Percentiles rank a stretch among this genome's conserved stretches.
Conservation (phyloP, 2,113 vertebrate genomes). For the Sprattus sprattus region DNA sequence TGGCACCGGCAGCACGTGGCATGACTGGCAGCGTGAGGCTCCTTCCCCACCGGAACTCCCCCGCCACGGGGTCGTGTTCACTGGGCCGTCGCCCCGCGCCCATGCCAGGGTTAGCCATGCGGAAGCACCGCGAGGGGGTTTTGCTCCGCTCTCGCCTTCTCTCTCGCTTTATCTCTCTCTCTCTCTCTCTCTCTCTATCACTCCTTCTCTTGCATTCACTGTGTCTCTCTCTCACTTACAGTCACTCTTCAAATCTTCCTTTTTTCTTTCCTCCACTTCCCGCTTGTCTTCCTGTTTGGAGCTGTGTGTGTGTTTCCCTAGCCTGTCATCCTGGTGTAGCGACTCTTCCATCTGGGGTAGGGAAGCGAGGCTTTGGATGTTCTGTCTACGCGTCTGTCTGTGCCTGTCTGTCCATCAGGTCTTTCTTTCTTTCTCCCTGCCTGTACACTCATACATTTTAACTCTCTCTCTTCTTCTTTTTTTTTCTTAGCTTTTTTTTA, state of each 20-base stretch:
- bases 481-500: neutral
- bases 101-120: conserved; percentile 37
- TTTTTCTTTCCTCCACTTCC: conserved; percentile 24
- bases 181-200: conserved; percentile 36
- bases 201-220: conserved; percentile 48
- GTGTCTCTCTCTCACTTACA: neutral
- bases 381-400: neutral
- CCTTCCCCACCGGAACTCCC: conserved; percentile 43
- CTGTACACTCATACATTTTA: conserved; percentile 16
- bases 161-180: conserved; percentile 31
- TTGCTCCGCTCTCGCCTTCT: conserved; percentile 28
- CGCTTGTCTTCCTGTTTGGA: neutral
- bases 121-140: conserved; percentile 16
- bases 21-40: conserved; percentile 32
- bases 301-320: neutral
- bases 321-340: neutral
- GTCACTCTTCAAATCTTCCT: neutral
- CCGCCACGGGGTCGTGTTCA: conserved; percentile 36
- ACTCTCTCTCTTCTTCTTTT: conserved; percentile 30
- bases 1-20: conserved; percentile 45
- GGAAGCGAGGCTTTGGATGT: neutral
- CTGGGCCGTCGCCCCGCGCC: conserved; percentile 33
- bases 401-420: neutral
- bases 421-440: neutral
- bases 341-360: neutral